Evolutionary conservation across 2,113 vertebrate species (phyloP).

Genomic region (Hippolais icterina): DNA sequence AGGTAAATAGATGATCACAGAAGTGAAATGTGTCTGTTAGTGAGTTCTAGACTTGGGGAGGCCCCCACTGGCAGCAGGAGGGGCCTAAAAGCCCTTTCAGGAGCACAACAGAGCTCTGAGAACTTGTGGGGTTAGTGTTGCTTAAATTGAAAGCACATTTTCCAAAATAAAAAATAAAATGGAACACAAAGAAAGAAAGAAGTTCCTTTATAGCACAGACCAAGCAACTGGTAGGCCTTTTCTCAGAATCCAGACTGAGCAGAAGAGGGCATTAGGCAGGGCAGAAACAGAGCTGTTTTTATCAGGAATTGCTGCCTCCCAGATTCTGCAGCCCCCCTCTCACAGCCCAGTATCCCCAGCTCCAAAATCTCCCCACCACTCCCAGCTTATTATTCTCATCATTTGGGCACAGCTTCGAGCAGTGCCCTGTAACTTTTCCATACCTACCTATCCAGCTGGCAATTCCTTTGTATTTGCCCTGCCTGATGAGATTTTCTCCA

Average conservation of each 20-base stretch:
- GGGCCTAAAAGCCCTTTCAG: neutral
- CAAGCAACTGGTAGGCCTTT: neutral
- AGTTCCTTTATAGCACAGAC: neutral
- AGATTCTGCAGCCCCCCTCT: neutral
- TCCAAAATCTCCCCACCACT: neutral
- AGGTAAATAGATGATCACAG: neutral
- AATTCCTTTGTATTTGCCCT: neutral
- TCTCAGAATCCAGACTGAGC: neutral
- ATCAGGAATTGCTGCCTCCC: neutral
- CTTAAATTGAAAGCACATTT: neutral
- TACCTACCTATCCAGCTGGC: neutral
- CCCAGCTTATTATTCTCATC: neutral
- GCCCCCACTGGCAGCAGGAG: neutral
- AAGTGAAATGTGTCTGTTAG: neutral
- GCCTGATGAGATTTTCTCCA: neutral
- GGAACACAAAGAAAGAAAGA: neutral
- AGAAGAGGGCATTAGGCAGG: neutral
- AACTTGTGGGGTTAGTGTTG: neutral
- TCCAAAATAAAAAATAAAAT: rapidly evolving
- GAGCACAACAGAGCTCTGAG: neutral
- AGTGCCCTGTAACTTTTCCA: neutral
- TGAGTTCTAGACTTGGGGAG: neutral
- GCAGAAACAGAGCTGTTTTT: neutral
- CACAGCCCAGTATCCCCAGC: neutral
- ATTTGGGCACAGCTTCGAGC: neutral